phyloP scores from a whole-genome alignment of 2,797 vertebrate genomes.

The Eulemur mongoz region DNA sequence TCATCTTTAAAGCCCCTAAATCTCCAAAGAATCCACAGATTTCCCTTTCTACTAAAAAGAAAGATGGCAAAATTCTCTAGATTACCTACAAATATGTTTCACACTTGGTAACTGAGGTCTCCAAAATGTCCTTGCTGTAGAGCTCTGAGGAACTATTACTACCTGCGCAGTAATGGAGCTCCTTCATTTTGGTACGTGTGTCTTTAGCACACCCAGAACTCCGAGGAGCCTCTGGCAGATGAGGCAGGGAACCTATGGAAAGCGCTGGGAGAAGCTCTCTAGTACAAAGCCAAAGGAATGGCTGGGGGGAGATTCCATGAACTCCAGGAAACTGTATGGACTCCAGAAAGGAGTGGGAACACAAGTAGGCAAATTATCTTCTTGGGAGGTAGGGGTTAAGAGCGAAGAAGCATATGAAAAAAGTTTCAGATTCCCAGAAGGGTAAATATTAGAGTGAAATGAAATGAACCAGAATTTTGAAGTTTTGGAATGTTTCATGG shows the following conservation, averaged over 20 bases:
- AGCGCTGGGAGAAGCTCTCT: background rate
- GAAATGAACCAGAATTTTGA: conserved; percentile 16
- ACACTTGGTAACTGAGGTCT: background rate
- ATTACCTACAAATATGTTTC: background rate
- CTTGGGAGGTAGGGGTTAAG: background rate
- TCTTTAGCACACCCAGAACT: background rate
- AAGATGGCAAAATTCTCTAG: background rate
- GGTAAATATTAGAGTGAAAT: background rate
- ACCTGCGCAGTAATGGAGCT: background rate
- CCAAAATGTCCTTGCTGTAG: background rate
- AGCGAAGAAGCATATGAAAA: background rate
- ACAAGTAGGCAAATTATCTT: background rate
- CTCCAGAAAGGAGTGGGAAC: background rate
- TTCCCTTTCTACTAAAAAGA: background rate
- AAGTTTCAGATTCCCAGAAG: background rate
- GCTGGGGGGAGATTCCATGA: background rate
- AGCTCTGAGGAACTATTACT: background rate
- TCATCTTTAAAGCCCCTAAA: background rate
- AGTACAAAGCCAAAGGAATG: background rate
- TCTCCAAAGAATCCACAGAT: background rate
- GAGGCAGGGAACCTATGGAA: background rate
- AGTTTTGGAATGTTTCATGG: background rate
- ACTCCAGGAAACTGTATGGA: background rate
- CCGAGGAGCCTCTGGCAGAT: background rate
- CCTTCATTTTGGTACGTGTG: background rate